Percentiles rank a stretch among this genome's conserved stretches.
phyloP scores from a whole-genome alignment of 1,140 invertebrate species.

The Pogonus chalceus region DNA sequence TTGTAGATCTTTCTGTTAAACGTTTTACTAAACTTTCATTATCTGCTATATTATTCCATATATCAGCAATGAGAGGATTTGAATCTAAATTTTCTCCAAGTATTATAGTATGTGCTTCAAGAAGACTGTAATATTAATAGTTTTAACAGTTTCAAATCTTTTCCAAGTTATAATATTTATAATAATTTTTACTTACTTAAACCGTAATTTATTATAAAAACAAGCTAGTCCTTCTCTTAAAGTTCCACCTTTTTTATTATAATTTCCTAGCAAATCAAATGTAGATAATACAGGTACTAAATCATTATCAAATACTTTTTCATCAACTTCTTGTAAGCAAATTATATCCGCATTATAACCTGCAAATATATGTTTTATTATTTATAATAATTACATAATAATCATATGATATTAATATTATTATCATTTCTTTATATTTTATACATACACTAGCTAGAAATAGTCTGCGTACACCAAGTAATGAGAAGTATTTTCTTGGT shows the following conservation, averaged over 20 bases:
- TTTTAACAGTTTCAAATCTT: background rate
- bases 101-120: slow-evolving; percentile 28
- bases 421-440: background rate
- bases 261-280: slow-evolving; percentile 39
- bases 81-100: slow-evolving; percentile 45
- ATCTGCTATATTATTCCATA: slow-evolving; percentile 48
- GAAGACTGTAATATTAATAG: slow-evolving; percentile 34
- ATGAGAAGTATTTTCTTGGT: too few relatives aligned
- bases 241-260: slow-evolving; percentile 54
- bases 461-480: too few relatives aligned
- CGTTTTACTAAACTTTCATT: slow-evolving; percentile 50
- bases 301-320: slow-evolving; percentile 60
- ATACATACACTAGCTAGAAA: too few relatives aligned
- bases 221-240: slow-evolving; percentile 68
- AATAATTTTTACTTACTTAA: slow-evolving; percentile 38
- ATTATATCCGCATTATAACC: slow-evolving; percentile 84
- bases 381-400: background rate
- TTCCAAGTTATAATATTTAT: background rate
- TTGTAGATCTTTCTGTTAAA: slow-evolving; percentile 52
- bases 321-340: slow-evolving; percentile 87
- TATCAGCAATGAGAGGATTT: slow-evolving; percentile 41
- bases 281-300: slow-evolving; percentile 48
- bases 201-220: slow-evolving; percentile 56
- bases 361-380: slow-evolving; percentile 23
- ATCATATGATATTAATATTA: background rate